Evolutionary conservation across 1,140 invertebrate species (phyloP).

Genomic region (Cyphomyrmex costatus): DNA sequence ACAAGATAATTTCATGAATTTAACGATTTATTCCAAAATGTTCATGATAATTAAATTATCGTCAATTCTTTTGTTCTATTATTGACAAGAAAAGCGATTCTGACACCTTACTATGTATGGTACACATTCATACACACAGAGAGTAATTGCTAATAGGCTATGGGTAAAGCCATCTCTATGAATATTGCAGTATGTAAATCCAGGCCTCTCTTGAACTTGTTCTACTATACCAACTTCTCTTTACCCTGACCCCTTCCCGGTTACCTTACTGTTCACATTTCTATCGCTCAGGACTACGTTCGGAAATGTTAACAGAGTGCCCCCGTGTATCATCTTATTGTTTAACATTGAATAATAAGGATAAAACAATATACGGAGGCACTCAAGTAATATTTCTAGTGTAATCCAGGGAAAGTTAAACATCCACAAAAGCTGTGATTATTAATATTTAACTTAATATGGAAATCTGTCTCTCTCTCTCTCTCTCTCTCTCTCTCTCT

Average conservation of each 20-base stretch:
- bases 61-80: not conserved
- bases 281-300: not conserved
- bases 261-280: constrained; percentile 10
- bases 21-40: not conserved
- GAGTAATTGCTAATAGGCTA: constrained; percentile 28
- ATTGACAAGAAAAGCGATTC: not conserved
- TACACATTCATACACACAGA: constrained; percentile 44
- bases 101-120: not conserved
- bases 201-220: constrained; percentile 73
- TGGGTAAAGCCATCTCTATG: constrained; percentile 67
- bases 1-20: not conserved
- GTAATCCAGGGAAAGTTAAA: not conserved
- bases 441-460: constrained; percentile 46
- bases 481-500: too few relatives aligned
- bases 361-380: too few relatives aligned
- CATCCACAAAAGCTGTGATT: not conserved
- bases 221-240: constrained; percentile 44
- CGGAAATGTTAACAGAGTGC: too few relatives aligned
- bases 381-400: too few relatives aligned
- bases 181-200: constrained; percentile 82
- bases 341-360: too few relatives aligned
- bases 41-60: constrained; percentile 7
- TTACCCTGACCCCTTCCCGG: constrained; percentile 2
- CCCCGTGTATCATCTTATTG: too few relatives aligned
- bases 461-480: not conserved